These are phyloP conservation scores for Rhaphigaster nebulosa DNA, from an alignment of 2,888 invertebrate species.

Conservation along the genomic window DNA sequence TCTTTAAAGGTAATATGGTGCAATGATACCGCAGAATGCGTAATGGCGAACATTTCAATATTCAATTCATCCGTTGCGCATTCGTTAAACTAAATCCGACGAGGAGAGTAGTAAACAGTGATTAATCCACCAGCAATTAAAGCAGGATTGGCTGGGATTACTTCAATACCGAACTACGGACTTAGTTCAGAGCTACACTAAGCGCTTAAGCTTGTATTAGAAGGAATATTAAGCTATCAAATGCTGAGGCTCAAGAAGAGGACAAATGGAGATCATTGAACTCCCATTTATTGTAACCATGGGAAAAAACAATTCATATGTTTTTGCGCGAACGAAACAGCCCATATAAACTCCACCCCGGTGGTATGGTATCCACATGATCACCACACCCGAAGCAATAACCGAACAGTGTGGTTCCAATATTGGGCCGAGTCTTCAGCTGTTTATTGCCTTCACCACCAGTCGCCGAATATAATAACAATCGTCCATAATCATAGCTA, in stretches of 20 bases:
- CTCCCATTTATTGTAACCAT: background rate
- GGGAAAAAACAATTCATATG: no score
- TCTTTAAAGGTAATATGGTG: no score
- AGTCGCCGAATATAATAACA: background rate
- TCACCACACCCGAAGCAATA: background rate
- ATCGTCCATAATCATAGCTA: background rate
- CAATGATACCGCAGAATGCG: background rate
- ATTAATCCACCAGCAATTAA: constrained; percentile 13
- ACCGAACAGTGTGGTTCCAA: background rate
- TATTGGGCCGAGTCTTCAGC: background rate
- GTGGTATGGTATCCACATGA: background rate
- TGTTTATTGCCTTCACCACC: background rate
- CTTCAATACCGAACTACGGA: background rate
- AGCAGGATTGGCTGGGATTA: background rate
- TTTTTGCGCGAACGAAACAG: background rate
- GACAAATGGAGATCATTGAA: background rate
- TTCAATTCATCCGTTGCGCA: background rate
- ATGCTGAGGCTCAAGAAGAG: background rate
- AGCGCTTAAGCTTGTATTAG: constrained; percentile 28
- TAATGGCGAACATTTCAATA: background rate
- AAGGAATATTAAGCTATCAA: constrained; percentile 17
- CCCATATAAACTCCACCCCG: background rate
- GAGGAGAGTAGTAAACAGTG: background rate
- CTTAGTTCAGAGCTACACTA: background rate
- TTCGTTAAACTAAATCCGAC: background rate